Percentiles rank a stretch among this genome's conserved stretches.
Evolutionary conservation across 2,797 vertebrate species (phyloP).

Genomic region (Anas flavirostris): DNA sequence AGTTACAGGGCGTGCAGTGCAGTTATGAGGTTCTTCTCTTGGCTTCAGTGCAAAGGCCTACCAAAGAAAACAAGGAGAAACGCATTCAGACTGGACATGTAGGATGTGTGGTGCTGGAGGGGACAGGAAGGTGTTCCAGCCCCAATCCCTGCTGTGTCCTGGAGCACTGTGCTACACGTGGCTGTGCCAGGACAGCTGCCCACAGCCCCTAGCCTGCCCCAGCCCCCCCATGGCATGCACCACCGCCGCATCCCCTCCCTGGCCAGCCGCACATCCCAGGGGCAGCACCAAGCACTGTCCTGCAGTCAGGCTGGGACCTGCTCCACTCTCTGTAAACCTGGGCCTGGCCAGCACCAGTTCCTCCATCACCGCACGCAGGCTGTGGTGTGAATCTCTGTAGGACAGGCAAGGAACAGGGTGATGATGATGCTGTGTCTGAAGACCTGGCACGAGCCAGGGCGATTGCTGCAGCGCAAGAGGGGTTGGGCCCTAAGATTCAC

Average conservation of each 20-base stretch:
- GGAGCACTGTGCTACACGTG: background rate
- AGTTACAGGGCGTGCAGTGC: constrained; percentile 76
- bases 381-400: background rate
- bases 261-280: fast-evolving
- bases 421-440: background rate
- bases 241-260: background rate
- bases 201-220: fast-evolving
- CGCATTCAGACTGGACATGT: background rate
- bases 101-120: background rate
- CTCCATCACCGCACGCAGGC: too few relatives aligned
- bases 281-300: background rate
- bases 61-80: background rate
- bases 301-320: background rate
- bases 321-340: background rate
- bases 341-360: background rate
- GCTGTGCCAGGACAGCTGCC: background rate
- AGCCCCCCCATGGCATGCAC: fast-evolving
- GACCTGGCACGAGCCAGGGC: background rate
- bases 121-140: background rate
- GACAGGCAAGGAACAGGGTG: background rate
- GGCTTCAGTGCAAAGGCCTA: constrained; percentile 88
- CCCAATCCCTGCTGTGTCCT: background rate
- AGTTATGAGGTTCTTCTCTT: constrained; percentile 87
- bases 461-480: background rate
- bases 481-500: background rate